Evolutionary conservation across 2,888 invertebrate species (phyloP).

Genomic region (Galeopsomyia nigrocyanea): DNA sequence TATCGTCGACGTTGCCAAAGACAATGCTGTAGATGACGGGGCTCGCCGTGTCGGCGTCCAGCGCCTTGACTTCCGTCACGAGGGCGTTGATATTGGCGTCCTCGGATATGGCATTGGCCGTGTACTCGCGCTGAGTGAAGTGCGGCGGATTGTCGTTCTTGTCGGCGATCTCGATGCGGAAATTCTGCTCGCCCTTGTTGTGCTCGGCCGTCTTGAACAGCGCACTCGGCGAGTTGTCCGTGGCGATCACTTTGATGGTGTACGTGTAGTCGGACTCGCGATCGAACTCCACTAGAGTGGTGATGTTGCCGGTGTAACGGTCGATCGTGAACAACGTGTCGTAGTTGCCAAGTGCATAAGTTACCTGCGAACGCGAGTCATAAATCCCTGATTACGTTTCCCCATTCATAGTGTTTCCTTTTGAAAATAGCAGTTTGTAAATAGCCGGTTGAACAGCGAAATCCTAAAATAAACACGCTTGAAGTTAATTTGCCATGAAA

Average conservation of each 20-base stretch:
- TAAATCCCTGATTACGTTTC: neutral
- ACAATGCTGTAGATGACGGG: constrained; percentile 89
- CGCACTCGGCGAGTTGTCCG: constrained; percentile 90
- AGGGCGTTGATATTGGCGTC: constrained; percentile 86
- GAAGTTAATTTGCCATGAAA: no score
- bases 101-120: constrained; percentile 83
- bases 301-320: constrained; percentile 88
- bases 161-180: constrained; percentile 93
- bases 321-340: constrained; percentile 86
- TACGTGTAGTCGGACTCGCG: constrained; percentile 88
- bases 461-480: no score
- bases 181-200: constrained; percentile 84
- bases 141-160: constrained; percentile 95
- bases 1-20: constrained; percentile 87
- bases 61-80: constrained; percentile 89
- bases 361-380: constrained; percentile 69
- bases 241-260: constrained; percentile 90
- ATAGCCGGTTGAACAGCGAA: no score
- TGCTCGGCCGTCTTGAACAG: constrained; percentile 76
- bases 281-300: constrained; percentile 85
- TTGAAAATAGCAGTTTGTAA: neutral
- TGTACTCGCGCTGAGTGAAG: constrained; percentile 83
- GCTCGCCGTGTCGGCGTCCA: constrained; percentile 90
- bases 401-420: neutral
- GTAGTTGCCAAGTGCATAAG: constrained; percentile 80